These are phyloP conservation scores for Nibea albiflora DNA, from an alignment of 2,113 vertebrate genomes.

Conservation along the genomic window DNA sequence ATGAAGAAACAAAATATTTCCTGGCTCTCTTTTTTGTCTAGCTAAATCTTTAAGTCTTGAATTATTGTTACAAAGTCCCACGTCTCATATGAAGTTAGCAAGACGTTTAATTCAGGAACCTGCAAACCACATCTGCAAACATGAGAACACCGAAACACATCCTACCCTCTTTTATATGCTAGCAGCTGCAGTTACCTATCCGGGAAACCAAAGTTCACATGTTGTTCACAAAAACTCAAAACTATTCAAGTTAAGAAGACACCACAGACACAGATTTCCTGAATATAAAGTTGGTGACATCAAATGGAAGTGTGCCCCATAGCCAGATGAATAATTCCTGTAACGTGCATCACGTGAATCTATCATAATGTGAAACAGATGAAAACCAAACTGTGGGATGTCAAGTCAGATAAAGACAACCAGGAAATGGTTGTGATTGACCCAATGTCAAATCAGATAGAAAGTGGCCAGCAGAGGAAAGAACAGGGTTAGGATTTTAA, in stretches of 20 bases:
- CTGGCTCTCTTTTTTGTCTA: not conserved
- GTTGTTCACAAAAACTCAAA: not conserved
- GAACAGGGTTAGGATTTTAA: not conserved
- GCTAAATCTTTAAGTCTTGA: not conserved
- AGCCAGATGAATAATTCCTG: slow-evolving; percentile 5
- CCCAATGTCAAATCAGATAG: not conserved
- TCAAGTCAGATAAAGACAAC: not conserved
- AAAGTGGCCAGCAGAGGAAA: not conserved
- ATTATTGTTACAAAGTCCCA: not conserved
- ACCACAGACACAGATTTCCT: not conserved
- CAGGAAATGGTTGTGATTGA: not conserved
- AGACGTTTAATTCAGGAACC: not conserved
- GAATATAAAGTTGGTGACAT: not conserved
- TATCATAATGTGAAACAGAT: slow-evolving; percentile 26
- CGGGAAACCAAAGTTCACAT: not conserved
- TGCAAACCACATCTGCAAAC: not conserved
- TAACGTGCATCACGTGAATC: slow-evolving; percentile 7
- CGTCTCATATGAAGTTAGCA: not conserved
- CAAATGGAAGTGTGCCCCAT: not conserved
- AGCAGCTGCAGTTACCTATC: not conserved
- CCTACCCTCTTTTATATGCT: not conserved
- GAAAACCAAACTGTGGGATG: slow-evolving; percentile 13
- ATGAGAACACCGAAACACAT: not conserved
- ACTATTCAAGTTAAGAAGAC: not conserved
- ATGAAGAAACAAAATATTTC: slow-evolving; percentile 9